Conservation (phyloP, 2,797 vertebrate species). For the Peromyscus melanophrys region DNA sequence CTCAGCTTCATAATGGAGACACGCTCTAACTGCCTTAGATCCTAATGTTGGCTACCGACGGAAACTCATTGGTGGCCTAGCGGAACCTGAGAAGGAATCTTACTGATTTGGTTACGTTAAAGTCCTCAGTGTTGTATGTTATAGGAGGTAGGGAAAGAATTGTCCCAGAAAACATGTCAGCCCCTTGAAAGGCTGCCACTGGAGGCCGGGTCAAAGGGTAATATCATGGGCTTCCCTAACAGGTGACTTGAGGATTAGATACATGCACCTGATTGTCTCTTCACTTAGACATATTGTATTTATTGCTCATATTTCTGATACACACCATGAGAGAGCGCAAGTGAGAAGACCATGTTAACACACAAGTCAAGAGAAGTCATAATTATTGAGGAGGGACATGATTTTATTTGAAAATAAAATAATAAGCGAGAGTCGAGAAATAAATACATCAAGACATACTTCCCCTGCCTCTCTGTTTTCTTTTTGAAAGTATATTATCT, state of each 20-base stretch:
- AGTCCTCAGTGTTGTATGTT: too few species aligned
- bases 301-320: slow-evolving; percentile 1
- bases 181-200: neutral
- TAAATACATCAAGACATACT: slow-evolving; percentile 35
- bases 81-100: neutral
- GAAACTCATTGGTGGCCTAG: neutral
- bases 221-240: neutral
- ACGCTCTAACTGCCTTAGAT: neutral
- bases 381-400: slow-evolving; percentile 19
- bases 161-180: neutral
- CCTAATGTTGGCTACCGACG: neutral
- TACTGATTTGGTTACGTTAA: neutral
- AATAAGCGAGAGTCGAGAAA: slow-evolving; percentile 22
- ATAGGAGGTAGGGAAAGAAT: neutral
- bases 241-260: neutral
- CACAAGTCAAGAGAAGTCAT: neutral
- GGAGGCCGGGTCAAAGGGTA: neutral
- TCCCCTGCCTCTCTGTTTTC: neutral
- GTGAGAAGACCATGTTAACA: neutral
- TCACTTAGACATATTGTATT: neutral
- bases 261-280: neutral
- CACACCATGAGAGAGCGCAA: neutral
- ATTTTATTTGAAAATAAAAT: slow-evolving; percentile 73
- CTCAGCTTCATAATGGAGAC: neutral
- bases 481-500: slow-evolving; percentile 55